A percentile compares a stretch with the other conserved stretches of the same genome.
These are phyloP conservation scores for Notolabrus celidotus DNA, from an alignment of 2,797 vertebrate genomes.

Conservation along the genomic window DNA sequence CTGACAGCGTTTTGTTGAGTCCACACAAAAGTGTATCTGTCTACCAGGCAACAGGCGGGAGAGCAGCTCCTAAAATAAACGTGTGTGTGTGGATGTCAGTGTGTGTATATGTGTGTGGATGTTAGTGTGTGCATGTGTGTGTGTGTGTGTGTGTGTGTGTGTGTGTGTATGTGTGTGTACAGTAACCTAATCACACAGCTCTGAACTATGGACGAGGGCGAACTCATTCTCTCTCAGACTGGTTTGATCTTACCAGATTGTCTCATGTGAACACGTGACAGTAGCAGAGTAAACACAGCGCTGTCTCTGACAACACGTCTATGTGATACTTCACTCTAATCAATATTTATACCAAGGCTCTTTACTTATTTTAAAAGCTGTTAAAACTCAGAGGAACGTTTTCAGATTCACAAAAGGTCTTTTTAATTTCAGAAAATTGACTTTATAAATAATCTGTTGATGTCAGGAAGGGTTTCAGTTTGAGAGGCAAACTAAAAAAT, in stretches of 20 bases:
- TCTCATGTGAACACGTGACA: constrained; percentile 39
- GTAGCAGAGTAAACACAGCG: constrained; percentile 13
- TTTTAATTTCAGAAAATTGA: background rate
- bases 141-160: constrained; percentile 19
- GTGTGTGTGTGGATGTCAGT: constrained; percentile 12
- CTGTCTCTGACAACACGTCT: constrained; percentile 1
- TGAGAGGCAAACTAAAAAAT: background rate
- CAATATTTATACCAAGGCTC: background rate
- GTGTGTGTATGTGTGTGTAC: constrained; percentile 45
- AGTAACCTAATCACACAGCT: constrained; percentile 64
- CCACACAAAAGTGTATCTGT: constrained; percentile 35
- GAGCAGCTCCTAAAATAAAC: constrained; percentile 76
- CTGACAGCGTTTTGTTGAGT: constrained; percentile 21
- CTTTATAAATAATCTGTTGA: no score
- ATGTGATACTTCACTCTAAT: background rate
- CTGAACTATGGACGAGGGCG: constrained; percentile 60
- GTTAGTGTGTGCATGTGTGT: background rate
- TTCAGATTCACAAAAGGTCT: background rate
- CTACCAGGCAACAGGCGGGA: constrained; percentile 73
- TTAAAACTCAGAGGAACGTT: background rate
- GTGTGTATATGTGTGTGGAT: no score
- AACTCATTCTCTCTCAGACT: constrained; percentile 28
- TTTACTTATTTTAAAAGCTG: background rate
- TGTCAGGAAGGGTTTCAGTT: background rate
- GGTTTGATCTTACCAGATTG: constrained; percentile 54